Percentiles rank a stretch among this genome's conserved stretches.
Conservation (phyloP, 2,113 vertebrate species). For the Coregonus clupeaformis region DNA sequence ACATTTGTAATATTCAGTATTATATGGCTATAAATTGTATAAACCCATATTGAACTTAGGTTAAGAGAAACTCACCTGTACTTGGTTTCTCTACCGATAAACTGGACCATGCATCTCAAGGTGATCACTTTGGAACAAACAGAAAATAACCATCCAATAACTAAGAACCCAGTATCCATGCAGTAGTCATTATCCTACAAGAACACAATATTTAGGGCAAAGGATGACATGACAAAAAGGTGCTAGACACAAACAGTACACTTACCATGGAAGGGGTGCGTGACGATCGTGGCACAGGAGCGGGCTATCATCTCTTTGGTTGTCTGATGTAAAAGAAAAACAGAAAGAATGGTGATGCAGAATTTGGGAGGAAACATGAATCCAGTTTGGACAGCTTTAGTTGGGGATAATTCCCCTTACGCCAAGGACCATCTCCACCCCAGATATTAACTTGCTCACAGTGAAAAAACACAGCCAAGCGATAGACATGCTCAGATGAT, state of each 20-base stretch:
- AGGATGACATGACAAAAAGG: too few species aligned
- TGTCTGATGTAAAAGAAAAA: conserved; percentile 72
- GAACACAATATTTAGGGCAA: too few species aligned
- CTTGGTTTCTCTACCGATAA: conserved; percentile 94
- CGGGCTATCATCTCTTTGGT: conserved; percentile 95
- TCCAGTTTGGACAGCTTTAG: too few species aligned
- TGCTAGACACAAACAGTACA: neutral
- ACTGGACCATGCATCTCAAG: conserved; percentile 95
- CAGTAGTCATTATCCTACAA: too few species aligned
- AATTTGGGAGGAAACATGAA: too few species aligned
- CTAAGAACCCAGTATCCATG: neutral
- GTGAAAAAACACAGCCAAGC: too few species aligned
- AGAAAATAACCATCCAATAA: neutral
- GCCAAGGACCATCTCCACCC: too few species aligned
- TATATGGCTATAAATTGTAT: neutral
- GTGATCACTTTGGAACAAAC: conserved; percentile 84
- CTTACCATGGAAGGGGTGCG: conserved; percentile 94
- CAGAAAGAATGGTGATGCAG: neutral
- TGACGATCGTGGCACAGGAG: conserved; percentile 91
- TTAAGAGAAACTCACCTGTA: conserved; percentile 79
- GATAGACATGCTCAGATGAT: too few species aligned
- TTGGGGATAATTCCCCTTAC: too few species aligned
- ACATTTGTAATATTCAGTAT: neutral
- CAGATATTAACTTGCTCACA: too few species aligned
- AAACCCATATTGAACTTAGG: neutral